A percentile compares a stretch with the other conserved stretches of the same genome.
phyloP scores from a whole-genome alignment of 2,888 invertebrate genomes.

The Cephus sareptanus region DNA sequence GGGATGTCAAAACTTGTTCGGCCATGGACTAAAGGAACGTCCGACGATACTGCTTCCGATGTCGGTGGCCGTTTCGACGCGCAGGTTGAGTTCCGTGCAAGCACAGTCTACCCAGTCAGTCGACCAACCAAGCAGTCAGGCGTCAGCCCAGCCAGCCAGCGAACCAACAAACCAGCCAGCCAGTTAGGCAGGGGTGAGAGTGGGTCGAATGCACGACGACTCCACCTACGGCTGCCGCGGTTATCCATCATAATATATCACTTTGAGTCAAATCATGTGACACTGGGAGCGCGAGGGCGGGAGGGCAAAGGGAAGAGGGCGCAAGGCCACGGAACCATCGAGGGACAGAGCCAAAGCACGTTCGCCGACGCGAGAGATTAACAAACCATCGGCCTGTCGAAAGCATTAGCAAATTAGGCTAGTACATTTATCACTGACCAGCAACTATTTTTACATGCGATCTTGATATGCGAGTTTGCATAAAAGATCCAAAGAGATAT shows the following conservation, averaged over 20 bases:
- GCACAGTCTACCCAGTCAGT: not conserved
- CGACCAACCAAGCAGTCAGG: not conserved
- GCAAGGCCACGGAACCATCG: slow-evolving; percentile 6
- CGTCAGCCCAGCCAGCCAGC: not conserved
- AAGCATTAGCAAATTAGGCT: not conserved
- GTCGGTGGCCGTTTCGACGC: not conserved
- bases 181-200: slow-evolving; percentile 1
- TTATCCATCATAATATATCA: slow-evolving; percentile 36
- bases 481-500: not conserved
- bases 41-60: not conserved
- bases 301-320: not conserved
- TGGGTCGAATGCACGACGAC: not conserved
- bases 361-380: slow-evolving; percentile 1
- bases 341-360: slow-evolving; percentile 1
- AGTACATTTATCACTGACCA: not conserved
- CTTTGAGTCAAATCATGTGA: slow-evolving; percentile 23
- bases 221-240: slow-evolving; percentile 13
- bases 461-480: not conserved
- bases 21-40: not conserved
- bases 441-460: not conserved
- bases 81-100: not conserved
- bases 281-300: not conserved
- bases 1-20: not conserved
- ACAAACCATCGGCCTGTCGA: not conserved
- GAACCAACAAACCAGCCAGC: not conserved